A percentile compares a stretch with the other conserved stretches of the same genome.
Evolutionary conservation across 1,140 invertebrate species (phyloP).

Genomic region (Drosophila carrolli): DNA sequence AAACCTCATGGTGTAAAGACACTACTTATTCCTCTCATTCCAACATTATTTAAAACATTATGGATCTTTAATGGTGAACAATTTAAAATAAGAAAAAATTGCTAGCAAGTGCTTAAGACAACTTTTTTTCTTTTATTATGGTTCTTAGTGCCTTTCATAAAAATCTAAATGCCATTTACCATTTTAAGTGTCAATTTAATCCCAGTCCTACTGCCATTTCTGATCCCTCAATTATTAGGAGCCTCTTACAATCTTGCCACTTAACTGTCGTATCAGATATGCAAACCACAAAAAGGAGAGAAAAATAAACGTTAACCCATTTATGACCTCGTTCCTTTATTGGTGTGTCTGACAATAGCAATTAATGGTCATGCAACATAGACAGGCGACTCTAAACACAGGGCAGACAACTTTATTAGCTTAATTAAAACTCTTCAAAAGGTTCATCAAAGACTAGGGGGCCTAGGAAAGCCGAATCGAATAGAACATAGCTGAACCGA

Average conservation of each 20-base stretch:
- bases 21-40: not conserved
- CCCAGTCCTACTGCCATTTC: not conserved
- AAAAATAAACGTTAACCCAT: constrained; percentile 42
- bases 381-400: constrained; percentile 23
- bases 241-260: too few species aligned
- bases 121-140: too few species aligned
- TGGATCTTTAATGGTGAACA: too few species aligned
- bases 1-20: not conserved
- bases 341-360: constrained; percentile 73
- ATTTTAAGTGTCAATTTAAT: not conserved
- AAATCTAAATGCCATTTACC: too few species aligned
- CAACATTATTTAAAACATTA: too few species aligned
- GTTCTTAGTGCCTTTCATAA: too few species aligned
- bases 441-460: constrained; percentile 57
- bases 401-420: constrained; percentile 76
- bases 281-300: not conserved
- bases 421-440: constrained; percentile 79
- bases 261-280: not conserved
- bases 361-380: constrained; percentile 73
- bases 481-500: constrained; percentile 7
- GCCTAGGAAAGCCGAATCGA: constrained; percentile 21
- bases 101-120: too few species aligned
- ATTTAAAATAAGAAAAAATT: too few species aligned
- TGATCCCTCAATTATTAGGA: not conserved
- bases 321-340: constrained; percentile 60